Evolutionary conservation across 2,888 invertebrate genomes (phyloP), one percentile per base, ranked within the genome.

Genomic region (Blera fallax): DNA sequence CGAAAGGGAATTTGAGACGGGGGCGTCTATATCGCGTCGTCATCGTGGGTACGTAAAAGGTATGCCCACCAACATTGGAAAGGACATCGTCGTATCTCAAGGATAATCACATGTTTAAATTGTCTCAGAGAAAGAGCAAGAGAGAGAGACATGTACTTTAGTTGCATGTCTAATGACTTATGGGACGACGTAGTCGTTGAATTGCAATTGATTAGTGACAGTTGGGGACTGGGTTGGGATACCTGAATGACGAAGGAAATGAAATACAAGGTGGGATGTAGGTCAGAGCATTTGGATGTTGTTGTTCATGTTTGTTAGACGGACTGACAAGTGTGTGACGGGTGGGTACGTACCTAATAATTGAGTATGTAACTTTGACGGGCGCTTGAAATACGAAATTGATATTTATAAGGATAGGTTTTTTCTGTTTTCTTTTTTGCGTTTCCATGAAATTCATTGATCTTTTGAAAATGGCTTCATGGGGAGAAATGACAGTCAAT

Each of bases 121-220:
- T 69, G 69, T 60, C 73, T 62, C 74, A 50, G 45, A 62, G 54
- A 69, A 40, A 18, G 52, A 62, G 48, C 37, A 54, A 62, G 54
- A 69, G 32, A 18, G 52, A 62, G 48, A 21, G 60, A 77, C 67
- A 52, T 60, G 77, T 69, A 52, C 77, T 77, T 69, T 40, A 64
- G 69, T 74, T 84, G 73, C 69, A 74, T 69, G 54, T 77, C 67
- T 45, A 29, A 37, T 65, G 64, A 72, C 43, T 34, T 62, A 29
- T 27, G 56, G 76, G 60, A 73, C 24, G 56, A 40, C 18, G 11
- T 45, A 45, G 11, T 64, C 29, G 62, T 48, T 72, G 70, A 64
- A 64, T 29, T 69, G 70, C 78, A 79, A 54, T 79, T 72, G 70
- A 79, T 79, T 79, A 72, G 62, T 56, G 27, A 37, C 32, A 45